phyloP scores from a whole-genome alignment of 2,888 invertebrate species.

The Miltochrista miniata region DNA sequence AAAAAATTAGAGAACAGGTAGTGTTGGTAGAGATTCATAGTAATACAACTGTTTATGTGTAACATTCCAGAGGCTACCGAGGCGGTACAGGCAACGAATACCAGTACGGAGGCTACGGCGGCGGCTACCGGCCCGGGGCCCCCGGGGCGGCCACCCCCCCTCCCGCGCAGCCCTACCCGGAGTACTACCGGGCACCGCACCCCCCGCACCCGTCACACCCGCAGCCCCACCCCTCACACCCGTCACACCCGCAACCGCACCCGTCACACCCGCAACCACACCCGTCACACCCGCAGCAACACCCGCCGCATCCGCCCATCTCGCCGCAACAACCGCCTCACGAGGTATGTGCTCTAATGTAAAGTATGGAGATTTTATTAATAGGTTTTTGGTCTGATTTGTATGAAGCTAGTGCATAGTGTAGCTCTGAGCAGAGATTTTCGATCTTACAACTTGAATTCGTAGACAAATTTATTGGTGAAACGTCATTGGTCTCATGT shows the following conservation, averaged over 20 bases:
- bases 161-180: slow-evolving; percentile 67
- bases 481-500: too few species aligned
- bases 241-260: slow-evolving; percentile 42
- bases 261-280: slow-evolving; percentile 34
- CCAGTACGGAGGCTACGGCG: slow-evolving; percentile 77
- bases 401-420: not conserved
- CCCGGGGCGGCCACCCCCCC: slow-evolving; percentile 58
- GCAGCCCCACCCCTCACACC: slow-evolving; percentile 38
- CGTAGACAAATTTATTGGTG: too few species aligned
- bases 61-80: slow-evolving; percentile 57
- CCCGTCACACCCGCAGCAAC: slow-evolving; percentile 33
- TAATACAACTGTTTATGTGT: not conserved
- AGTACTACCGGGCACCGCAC: slow-evolving; percentile 71
- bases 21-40: too few species aligned
- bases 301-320: slow-evolving; percentile 33
- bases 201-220: slow-evolving; percentile 52
- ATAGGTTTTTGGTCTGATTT: not conserved
- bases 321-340: slow-evolving; percentile 55
- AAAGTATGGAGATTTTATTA: not conserved
- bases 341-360: slow-evolving; percentile 49
- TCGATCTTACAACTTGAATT: too few species aligned
- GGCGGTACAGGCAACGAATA: slow-evolving; percentile 51
- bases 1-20: too few species aligned
- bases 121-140: slow-evolving; percentile 63
- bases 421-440: too few species aligned